Base-by-base conservation (phyloP, 23 tunicate species). In the Trididemnum miniatum region DNA sequence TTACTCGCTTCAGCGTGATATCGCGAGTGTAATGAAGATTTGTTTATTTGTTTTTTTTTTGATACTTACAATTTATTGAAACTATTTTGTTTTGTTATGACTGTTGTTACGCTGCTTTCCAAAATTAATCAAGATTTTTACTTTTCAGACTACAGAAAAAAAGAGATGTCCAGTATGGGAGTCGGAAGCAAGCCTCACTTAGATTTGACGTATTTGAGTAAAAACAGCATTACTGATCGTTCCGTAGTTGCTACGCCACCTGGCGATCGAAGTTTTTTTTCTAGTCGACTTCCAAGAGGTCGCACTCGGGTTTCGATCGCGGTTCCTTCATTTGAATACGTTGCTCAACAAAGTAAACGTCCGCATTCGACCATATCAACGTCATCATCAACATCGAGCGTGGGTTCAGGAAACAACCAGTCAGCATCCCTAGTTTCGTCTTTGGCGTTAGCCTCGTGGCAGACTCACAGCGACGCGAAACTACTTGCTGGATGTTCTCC, bases 101-200 rank as follows among this genome's bases (percentile, higher is more conserved):
- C n/a, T n/a, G n/a, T n/a, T n/a, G n/a, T n/a, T n/a, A n/a, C n/a
- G n/a, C n/a, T n/a, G n/a, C n/a, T n/a, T n/a, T n/a, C n/a, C n/a
- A n/a, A n/a, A n/a, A n/a, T 18, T 49, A 18, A 49, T 49, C 57
- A 62, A 62, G n/a, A 3, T 62, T 62, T 44, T 7, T 31, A 59
- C 30, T 38, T 40, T 59, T 5, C 87, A 96, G 99, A 91, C 40
- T 39, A 87, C 71, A 86, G 99, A 2, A 96, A 85, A 38, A 49
- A 52, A 25, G 99, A 96, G 63, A 87, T 96, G 94, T 79, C 90
- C 29, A 82, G 84, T 79, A 93, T 96, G 93, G 99, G 99, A 30
- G 85, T 96, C 66, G 99, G 99, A 28, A 83, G 79, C 88, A 96
- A 96, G 77, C 99, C 99, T 9, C 92, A 85, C 60, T 35, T 96